Evolutionary conservation across 2,888 invertebrate species (phyloP), one percentile per base, ranked within the genome.

Genomic region (Idaea straminata): DNA sequence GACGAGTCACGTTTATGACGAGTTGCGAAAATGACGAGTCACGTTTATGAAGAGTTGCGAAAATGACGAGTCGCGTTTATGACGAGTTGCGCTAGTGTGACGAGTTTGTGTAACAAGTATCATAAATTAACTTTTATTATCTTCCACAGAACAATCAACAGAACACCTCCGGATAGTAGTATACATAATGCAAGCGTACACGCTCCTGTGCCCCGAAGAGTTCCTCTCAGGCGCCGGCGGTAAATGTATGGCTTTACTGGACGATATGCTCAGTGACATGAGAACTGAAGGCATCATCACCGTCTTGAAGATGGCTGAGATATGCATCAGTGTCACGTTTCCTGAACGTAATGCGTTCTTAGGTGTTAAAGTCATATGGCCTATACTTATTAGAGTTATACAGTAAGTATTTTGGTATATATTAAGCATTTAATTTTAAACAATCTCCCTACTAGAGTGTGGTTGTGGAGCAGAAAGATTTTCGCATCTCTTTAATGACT

Each of bases 171-270:
- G 96, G 69, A 94, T 95, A 67, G 96, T 97, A 71, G 93, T 98
- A 15, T 95, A 96, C 77, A 96, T 98, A 81, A 96, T 96, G 83
- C 95, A 97, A 84, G 97, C 96, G 0, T 97, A 98, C 83, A 94
- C 97, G 0, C 87, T 98, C 15, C 88, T 98, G 13, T 96, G 95
- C 70, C 97, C 97, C 0, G 95, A 96, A 77, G 94, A 96, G 73
- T 97, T 97, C 81, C 93, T 98, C 67, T 91, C 95, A 74, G 95
- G 94, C 7, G 95, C 96, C 68, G 97, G 97, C 0, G 92, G 93
- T 13, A 93, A 94, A 62, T 94, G 98, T 69, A 94, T 97, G 72
- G 92, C 94, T 0, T 93, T 95, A 13, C 94, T 97, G 69, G 95
- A 95, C 72, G 95, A 95, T 64, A 92, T 98, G 85, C 91, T 98